Percentiles rank a stretch among this genome's conserved stretches.
These are phyloP conservation scores for Protobothrops mucrosquamatus DNA, from an alignment of 2,113 vertebrate species.

Conservation along the genomic window DNA sequence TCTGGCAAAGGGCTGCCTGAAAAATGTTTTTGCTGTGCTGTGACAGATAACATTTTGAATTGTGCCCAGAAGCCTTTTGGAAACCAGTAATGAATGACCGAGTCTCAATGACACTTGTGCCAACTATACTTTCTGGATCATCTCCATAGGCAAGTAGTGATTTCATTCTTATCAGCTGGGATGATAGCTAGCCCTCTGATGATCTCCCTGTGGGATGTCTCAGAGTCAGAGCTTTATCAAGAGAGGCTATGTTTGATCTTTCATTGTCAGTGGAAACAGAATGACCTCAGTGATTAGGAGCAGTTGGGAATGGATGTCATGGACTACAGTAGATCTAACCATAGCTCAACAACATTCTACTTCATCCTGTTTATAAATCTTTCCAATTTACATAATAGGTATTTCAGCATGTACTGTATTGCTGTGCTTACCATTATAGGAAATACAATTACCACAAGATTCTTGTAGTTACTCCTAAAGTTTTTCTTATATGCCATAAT, in stretches of 20 bases:
- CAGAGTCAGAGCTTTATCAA: neutral
- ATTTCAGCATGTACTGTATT: neutral
- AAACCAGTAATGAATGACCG: neutral
- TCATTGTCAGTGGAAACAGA: neutral
- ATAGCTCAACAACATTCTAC: neutral
- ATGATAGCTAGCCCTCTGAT: neutral
- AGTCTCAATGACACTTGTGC: neutral
- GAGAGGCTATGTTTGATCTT: neutral
- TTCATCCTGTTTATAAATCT: neutral
- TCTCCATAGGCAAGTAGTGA: neutral
- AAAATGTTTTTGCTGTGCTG: neutral
- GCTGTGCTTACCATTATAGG: neutral
- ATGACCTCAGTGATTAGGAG: neutral
- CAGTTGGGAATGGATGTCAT: neutral
- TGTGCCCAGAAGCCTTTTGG: neutral
- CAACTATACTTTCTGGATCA: neutral
- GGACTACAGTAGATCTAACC: neutral
- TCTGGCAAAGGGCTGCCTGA: neutral
- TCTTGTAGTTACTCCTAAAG: neutral
- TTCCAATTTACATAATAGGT: neutral
- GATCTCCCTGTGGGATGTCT: neutral
- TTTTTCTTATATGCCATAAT: neutral
- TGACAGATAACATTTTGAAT: neutral
- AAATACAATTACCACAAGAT: neutral
- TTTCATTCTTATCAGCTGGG: neutral